Percentiles rank a stretch among this genome's conserved stretches.
These are phyloP conservation scores for Homarus americanus DNA, from an alignment of 1,140 invertebrate species.

Conservation along the genomic window DNA sequence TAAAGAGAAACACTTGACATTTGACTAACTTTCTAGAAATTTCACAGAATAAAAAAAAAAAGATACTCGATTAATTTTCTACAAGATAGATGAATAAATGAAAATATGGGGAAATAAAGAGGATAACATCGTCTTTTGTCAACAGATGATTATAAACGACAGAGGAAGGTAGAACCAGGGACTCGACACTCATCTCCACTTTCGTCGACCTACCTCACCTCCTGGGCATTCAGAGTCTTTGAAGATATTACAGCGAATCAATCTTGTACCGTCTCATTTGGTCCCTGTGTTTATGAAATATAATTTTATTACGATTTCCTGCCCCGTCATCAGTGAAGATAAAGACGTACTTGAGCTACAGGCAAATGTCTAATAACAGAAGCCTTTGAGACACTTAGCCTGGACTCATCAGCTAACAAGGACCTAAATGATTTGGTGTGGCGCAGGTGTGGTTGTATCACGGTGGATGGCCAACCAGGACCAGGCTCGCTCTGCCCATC, in stretches of 20 bases:
- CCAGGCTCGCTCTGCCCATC: background rate
- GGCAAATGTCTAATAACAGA: background rate
- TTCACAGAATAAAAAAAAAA: no score
- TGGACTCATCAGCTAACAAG: background rate
- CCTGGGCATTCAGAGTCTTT: background rate
- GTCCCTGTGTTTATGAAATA: background rate
- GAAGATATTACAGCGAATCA: background rate
- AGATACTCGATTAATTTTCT: no score
- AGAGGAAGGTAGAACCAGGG: no score
- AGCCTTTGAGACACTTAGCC: background rate
- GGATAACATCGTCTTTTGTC: no score
- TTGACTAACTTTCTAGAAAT: no score
- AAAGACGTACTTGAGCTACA: background rate
- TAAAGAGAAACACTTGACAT: no score
- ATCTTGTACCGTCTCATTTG: background rate
- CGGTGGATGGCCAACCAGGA: background rate
- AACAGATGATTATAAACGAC: no score
- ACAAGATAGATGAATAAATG: no score
- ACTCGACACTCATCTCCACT: no score
- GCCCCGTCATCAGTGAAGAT: constrained; percentile 15
- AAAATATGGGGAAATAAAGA: no score
- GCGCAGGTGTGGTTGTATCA: background rate
- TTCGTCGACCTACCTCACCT: background rate
- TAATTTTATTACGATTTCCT: constrained; percentile 3
- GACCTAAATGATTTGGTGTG: background rate